Conservation (phyloP, 2,113 vertebrate genomes). For the Megaceryle maxima region DNA sequence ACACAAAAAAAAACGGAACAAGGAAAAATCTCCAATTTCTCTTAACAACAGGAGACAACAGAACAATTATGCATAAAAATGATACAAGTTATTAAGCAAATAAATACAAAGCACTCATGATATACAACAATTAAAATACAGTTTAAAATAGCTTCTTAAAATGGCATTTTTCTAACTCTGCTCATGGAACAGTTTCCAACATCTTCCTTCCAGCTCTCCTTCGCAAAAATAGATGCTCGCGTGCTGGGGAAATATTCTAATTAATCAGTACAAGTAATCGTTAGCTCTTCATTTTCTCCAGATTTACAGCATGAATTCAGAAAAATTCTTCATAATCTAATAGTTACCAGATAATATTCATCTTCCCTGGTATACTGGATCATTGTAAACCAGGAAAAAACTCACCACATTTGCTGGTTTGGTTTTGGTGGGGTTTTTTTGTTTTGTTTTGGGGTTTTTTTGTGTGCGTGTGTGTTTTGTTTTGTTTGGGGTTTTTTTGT, state of each 20-base stretch:
- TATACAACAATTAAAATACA: neutral
- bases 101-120: neutral
- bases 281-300: neutral
- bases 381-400: neutral
- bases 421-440: too few species aligned
- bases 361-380: neutral
- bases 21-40: neutral
- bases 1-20: neutral
- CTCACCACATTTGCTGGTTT: neutral
- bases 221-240: neutral
- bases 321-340: neutral
- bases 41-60: neutral
- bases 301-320: neutral
- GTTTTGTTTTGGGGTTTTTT: too few species aligned
- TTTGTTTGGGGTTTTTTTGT: too few species aligned
- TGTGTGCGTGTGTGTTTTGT: too few species aligned
- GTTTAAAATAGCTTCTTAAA: slow-evolving; percentile 28
- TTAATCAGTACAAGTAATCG: neutral
- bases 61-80: neutral
- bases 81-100: slow-evolving; percentile 10
- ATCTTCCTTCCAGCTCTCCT: neutral
- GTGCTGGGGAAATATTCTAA: neutral
- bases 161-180: neutral
- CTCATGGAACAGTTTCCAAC: neutral
- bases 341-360: neutral